phyloP scores from a whole-genome alignment of 2,797 vertebrate species.

The Nyctalus aviator region DNA sequence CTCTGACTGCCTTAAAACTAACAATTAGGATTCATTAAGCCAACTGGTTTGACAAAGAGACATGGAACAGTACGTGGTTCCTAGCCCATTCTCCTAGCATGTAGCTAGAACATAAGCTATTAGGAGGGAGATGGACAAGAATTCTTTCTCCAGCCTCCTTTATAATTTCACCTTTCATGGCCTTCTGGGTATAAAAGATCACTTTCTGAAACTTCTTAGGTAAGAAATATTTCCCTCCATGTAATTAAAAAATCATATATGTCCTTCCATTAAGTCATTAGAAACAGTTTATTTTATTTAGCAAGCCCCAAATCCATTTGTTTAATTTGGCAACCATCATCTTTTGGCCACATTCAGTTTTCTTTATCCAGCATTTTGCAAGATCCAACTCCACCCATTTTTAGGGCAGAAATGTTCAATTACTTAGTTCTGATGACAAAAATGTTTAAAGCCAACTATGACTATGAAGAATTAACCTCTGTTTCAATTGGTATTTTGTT shows the following conservation, averaged over 20 bases:
- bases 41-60: constrained; percentile 73
- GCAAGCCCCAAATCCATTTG: constrained; percentile 42
- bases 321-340: constrained; percentile 54
- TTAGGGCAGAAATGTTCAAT: constrained; percentile 12
- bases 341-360: constrained; percentile 40
- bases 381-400: constrained; percentile 13
- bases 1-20: constrained; percentile 63
- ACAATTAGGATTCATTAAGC: constrained; percentile 77
- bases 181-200: neutral
- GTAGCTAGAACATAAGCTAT: neutral
- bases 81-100: neutral
- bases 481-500: constrained; percentile 61
- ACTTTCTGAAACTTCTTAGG: constrained; percentile 9
- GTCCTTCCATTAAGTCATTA: constrained; percentile 22
- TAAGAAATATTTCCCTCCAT: neutral
- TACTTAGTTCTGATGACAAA: constrained; percentile 47
- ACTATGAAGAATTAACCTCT: constrained; percentile 50
- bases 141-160: neutral
- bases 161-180: neutral
- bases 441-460: constrained; percentile 20
- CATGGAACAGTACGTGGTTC: neutral
- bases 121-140: neutral
- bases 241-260: neutral
- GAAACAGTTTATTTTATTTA: constrained; percentile 52
- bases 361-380: constrained; percentile 38